Base-by-base conservation (phyloP, 2,888 invertebrate species). In the Hirtodrosophila confusa region DNA sequence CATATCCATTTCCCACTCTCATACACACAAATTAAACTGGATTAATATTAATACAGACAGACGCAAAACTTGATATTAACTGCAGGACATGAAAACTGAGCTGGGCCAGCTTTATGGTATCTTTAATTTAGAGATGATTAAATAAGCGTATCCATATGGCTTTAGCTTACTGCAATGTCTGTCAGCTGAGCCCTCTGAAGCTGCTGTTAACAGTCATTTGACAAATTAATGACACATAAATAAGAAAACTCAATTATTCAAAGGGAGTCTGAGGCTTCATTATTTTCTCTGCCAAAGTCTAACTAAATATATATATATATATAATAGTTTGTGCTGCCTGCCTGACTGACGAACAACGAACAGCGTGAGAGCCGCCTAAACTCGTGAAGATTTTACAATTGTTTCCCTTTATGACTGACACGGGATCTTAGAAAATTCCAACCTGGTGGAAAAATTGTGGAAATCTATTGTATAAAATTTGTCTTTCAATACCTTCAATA, bases 1-100 rank as follows among this genome's bases (percentile, higher is more conserved):
- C 10, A 12, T 27, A 3, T 33, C 9, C 50, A 27, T 23, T 31
- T 9, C 17, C 29, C 1, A 27, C 27, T 27, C 4, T 4, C 27
- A 27, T 27, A 27, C 33, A 37, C 36, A 39, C 62, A 54, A 61
- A 55, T 64, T 63, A 69, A 73, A 69, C 64, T 64, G 75, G 75
- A 75, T 64, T 75, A 71, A 61, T 49, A 35, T 24, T 17, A 24
- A 23, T 27, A 9, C 23, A 36, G 50, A 45, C 51, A 17, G 45
- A 6, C 7, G 11, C 10, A 39, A 45, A 70, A 60, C 62, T 50
- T 43, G 39, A 68, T 44, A 54, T 60, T 47, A 41, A n/a, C 48
- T 43, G 69, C 57, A 62, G 53, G 37, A 49, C 27, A 23, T 17
- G 43, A 36, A 36, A 36, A 12, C 24, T 43, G 36, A 43, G 12